Evolutionary conservation across 1,140 invertebrate genomes (phyloP).

Genomic region (Leptinotarsa defecta): DNA sequence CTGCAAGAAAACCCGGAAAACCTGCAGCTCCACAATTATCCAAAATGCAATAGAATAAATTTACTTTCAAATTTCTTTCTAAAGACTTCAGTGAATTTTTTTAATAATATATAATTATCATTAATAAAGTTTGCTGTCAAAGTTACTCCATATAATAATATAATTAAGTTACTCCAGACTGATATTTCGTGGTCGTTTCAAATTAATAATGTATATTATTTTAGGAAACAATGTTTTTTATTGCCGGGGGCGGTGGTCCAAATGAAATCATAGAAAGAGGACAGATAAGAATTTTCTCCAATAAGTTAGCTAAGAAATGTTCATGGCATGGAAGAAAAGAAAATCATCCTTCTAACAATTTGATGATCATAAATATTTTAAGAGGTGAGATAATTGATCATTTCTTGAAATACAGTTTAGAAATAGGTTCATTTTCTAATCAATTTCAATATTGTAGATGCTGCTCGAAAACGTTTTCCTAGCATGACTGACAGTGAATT

Average conservation of each 20-base stretch:
- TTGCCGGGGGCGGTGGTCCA: neutral
- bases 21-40: too few species aligned
- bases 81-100: neutral
- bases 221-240: slow-evolving; percentile 9
- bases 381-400: neutral
- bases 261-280: neutral
- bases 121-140: too few species aligned
- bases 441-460: neutral
- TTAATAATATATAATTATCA: too few species aligned
- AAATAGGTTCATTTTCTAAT: neutral
- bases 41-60: too few species aligned
- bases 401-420: neutral
- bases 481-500: neutral
- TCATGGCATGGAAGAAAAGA: neutral
- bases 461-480: neutral
- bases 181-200: neutral
- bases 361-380: neutral
- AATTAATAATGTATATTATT: neutral
- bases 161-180: too few species aligned
- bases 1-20: too few species aligned
- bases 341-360: neutral
- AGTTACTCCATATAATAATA: too few species aligned
- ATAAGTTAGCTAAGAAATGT: slow-evolving; percentile 13
- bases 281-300: neutral
- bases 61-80: neutral